Conservation (phyloP, 2,797 vertebrate genomes). For the Sebastes nivosus region DNA sequence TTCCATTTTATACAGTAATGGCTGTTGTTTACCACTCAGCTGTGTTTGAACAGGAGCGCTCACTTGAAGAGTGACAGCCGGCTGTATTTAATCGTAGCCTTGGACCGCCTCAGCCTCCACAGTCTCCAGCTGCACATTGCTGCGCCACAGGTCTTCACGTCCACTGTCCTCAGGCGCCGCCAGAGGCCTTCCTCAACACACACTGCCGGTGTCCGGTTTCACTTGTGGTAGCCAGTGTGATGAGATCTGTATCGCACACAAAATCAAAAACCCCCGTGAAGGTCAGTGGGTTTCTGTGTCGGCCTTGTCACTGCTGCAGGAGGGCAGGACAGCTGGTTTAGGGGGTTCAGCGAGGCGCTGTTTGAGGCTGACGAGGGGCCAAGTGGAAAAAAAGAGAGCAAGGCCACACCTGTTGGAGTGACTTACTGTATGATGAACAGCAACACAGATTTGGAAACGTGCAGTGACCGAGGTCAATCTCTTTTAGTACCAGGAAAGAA, state of each 20-base stretch:
- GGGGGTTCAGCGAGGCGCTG: not conserved
- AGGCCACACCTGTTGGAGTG: conserved; percentile 60
- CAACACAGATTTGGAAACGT: conserved; percentile 12
- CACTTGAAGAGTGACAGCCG: not conserved
- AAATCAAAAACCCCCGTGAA: conserved; percentile 28
- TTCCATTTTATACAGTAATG: not conserved
- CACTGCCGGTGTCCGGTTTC: conserved; percentile 40
- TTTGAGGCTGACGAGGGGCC: not conserved
- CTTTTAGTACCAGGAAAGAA: not conserved
- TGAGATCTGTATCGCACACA: conserved; percentile 26
- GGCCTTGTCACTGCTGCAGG: conserved; percentile 11
- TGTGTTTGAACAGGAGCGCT: not conserved
- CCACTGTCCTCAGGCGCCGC: conserved; percentile 15
- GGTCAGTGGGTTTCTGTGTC: conserved; percentile 66
- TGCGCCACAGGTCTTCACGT: not conserved
- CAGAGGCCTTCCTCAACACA: conserved; percentile 16
- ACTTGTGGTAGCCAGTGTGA: not conserved
- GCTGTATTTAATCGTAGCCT: not conserved
- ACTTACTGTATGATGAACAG: conserved; percentile 11
- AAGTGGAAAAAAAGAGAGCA: not conserved
- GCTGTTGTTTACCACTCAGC: not conserved
- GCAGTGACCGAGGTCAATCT: not conserved
- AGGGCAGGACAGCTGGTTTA: conserved; percentile 51
- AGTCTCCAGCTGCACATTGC: not conserved
- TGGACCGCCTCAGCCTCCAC: not conserved